A percentile compares a stretch with the other conserved stretches of the same genome.
phyloP scores from a whole-genome alignment of 2,113 vertebrate species.

The Trichomycterus rosablanca region DNA sequence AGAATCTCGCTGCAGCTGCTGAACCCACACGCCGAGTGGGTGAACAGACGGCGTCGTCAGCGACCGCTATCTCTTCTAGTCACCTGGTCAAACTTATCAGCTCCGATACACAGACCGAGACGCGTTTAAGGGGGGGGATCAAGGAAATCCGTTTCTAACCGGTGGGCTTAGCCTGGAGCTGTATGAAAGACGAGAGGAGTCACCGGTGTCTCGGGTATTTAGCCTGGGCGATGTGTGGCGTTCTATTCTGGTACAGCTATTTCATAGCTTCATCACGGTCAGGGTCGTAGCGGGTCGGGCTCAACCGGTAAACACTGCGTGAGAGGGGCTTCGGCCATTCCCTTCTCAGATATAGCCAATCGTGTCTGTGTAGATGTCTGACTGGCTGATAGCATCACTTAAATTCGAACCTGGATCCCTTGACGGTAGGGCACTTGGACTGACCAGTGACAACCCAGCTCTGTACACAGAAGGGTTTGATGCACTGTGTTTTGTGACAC shows the following conservation, averaged over 20 bases:
- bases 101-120: slow-evolving; percentile 45
- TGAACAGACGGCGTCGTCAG: slow-evolving; percentile 45
- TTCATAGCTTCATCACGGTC: no score
- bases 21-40: slow-evolving; percentile 21
- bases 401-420: no score
- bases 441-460: no score
- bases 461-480: no score
- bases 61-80: slow-evolving; percentile 52
- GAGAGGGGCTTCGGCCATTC: no score
- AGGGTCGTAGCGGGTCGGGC: no score
- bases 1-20: slow-evolving; percentile 32
- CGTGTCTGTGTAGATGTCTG: no score
- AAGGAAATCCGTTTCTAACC: slow-evolving; percentile 49
- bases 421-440: no score
- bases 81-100: slow-evolving; percentile 58
- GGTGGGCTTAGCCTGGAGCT: slow-evolving; percentile 37
- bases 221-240: background rate
- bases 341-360: no score
- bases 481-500: no score
- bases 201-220: background rate
- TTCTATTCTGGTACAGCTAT: slow-evolving; percentile 9
- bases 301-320: no score
- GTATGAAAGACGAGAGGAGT: slow-evolving; percentile 15
- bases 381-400: no score
- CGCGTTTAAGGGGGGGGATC: slow-evolving; percentile 41